Conservation (phyloP, 1,140 invertebrate species). For the Caenorhabditis elegans region WBcel235 BX284606.5:10101501-10102000, state of each 20-base stretch:
- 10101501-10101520: constrained; percentile 53
- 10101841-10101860: constrained; percentile 42
- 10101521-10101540: constrained; percentile 64
- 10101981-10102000: constrained; percentile 49
- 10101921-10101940: constrained; percentile 60
- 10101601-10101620: too few species aligned
- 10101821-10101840: not conserved
- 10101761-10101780: not conserved
- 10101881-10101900: constrained; percentile 54
- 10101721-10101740: not conserved
- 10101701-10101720: not conserved
- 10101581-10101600: constrained; percentile 51
- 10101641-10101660: not conserved
- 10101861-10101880: constrained; percentile 59
- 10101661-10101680: constrained; percentile 28
- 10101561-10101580: not conserved
- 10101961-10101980: constrained; percentile 44
- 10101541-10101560: not conserved
- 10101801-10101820: not conserved
- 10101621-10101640: not conserved
- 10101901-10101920: constrained; percentile 63
- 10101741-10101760: not conserved
- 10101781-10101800: not conserved
- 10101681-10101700: constrained; percentile 33
- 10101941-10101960: constrained; percentile 54